Percentiles rank a stretch among this genome's conserved stretches.
Evolutionary conservation across 2,113 vertebrate genomes (phyloP).

Genomic region (Morone chrysops): DNA sequence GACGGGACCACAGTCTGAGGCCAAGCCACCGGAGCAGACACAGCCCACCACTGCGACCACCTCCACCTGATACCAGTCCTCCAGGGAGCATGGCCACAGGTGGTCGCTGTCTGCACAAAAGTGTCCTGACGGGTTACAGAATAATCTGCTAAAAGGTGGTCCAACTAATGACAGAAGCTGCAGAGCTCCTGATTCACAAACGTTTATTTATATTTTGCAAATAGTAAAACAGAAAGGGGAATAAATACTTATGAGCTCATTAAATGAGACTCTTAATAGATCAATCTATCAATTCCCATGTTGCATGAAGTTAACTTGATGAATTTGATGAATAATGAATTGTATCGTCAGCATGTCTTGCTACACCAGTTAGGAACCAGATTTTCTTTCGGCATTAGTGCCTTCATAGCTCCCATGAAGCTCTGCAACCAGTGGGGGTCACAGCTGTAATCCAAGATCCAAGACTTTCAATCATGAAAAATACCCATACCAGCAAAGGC

Average conservation of each 20-base stretch:
- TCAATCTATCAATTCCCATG: neutral
- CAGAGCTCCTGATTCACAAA: neutral
- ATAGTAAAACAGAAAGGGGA: neutral
- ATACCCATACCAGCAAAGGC: neutral
- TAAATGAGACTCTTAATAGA: neutral
- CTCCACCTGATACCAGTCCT: constrained; percentile 1
- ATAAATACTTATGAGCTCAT: neutral
- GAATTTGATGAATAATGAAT: neutral
- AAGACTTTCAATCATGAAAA: neutral
- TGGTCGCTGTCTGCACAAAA: too few relatives aligned
- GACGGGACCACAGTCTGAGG: constrained; percentile 80
- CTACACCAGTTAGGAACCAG: neutral
- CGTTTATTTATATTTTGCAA: too few relatives aligned
- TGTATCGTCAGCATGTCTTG: neutral
- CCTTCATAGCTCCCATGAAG: constrained; percentile 1
- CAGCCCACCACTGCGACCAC: constrained; percentile 56
- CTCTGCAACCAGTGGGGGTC: neutral
- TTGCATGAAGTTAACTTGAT: neutral
- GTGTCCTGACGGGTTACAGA: neutral
- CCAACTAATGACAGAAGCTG: neutral
- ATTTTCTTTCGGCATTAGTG: neutral
- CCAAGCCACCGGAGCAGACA: constrained; percentile 80
- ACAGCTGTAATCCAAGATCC: neutral
- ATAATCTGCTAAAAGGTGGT: neutral
- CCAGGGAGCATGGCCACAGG: constrained; percentile 50